Percentiles rank a stretch among this genome's conserved stretches.
phyloP scores from a whole-genome alignment of 1,140 invertebrate genomes.

The Drosophila carrolli region DNA sequence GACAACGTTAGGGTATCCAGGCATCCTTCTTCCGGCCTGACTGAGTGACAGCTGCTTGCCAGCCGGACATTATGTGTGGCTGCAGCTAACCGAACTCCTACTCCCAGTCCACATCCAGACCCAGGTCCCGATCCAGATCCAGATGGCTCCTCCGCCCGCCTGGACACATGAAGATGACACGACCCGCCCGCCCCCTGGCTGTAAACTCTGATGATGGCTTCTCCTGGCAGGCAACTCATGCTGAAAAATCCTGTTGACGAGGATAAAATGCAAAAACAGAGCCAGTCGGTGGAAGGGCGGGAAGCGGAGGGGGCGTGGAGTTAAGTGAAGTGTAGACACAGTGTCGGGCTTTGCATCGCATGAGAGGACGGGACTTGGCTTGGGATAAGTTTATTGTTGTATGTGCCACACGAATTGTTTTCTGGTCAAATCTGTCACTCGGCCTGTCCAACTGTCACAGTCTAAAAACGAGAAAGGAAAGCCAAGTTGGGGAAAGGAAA shows the following conservation, averaged over 20 bases:
- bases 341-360: slow-evolving; percentile 49
- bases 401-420: slow-evolving; percentile 71
- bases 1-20: slow-evolving; percentile 13
- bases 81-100: slow-evolving; percentile 26
- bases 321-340: slow-evolving; percentile 66
- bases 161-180: slow-evolving; percentile 56
- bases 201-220: slow-evolving; percentile 26
- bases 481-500: slow-evolving; percentile 4
- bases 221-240: slow-evolving; percentile 41
- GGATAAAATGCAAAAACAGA: slow-evolving; percentile 64
- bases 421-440: slow-evolving; percentile 77
- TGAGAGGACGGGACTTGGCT: slow-evolving; percentile 42
- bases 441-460: slow-evolving; percentile 66
- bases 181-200: slow-evolving; percentile 9
- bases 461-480: slow-evolving; percentile 14
- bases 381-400: slow-evolving; percentile 60
- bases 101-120: not conserved
- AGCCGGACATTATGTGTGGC: slow-evolving; percentile 49
- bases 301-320: slow-evolving; percentile 13
- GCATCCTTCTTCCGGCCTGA: slow-evolving; percentile 24
- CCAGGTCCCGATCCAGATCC: slow-evolving; percentile 10
- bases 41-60: slow-evolving; percentile 58
- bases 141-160: slow-evolving; percentile 12
- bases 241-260: slow-evolving; percentile 62
- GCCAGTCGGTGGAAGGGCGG: not conserved